Evolutionary conservation across 1,140 invertebrate species (phyloP).

Genomic region (Linepithema humile): DNA sequence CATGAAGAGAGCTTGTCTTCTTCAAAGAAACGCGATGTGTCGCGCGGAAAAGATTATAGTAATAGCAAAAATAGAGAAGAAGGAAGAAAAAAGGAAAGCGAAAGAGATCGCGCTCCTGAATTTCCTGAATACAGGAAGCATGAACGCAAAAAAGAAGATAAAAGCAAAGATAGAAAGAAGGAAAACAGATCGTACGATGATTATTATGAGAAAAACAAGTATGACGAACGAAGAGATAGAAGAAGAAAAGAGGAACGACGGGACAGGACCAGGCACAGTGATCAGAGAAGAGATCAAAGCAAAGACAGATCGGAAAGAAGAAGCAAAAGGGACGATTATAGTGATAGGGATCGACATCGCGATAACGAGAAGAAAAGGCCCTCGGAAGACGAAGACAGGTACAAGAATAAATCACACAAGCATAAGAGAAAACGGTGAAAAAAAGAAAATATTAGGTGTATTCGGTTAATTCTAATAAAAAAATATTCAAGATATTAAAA

Average conservation of each 20-base stretch:
- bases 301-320: constrained; percentile 7
- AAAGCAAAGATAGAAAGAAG: constrained; percentile 59
- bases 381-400: background rate
- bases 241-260: constrained; percentile 50
- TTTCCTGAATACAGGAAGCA: constrained; percentile 55
- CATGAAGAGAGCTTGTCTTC: background rate
- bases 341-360: constrained; percentile 16
- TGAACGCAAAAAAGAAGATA: constrained; percentile 56
- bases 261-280: constrained; percentile 69
- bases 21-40: constrained; percentile 8
- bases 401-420: constrained; percentile 26
- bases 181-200: constrained; percentile 33
- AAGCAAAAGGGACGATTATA: constrained; percentile 39
- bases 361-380: constrained; percentile 19
- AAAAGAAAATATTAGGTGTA: no score
- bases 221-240: constrained; percentile 51
- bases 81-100: constrained; percentile 16
- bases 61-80: constrained; percentile 44
- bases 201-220: constrained; percentile 31
- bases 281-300: constrained; percentile 57
- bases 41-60: background rate
- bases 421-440: constrained; percentile 33
- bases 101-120: constrained; percentile 26
- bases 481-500: background rate
- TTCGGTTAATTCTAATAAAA: no score